A percentile compares a stretch with the other conserved stretches of the same genome.
Conservation (phyloP, 1,140 invertebrate genomes). For the Micrasema longulum region DNA sequence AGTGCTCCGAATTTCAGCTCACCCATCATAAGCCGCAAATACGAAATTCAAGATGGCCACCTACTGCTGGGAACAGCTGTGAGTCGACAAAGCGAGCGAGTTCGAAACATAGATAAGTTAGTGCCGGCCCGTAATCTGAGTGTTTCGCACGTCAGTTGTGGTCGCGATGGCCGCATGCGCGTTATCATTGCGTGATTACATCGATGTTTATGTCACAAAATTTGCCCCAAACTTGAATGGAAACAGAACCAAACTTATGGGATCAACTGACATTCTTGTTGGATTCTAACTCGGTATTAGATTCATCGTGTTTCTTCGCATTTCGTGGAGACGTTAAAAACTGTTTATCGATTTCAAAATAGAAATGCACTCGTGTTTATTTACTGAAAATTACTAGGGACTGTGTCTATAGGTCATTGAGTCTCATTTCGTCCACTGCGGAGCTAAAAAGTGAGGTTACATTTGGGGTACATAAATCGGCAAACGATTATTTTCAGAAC, state of each 20-base stretch:
- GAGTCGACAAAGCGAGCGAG: conserved; percentile 23
- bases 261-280: not conserved
- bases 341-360: conserved; percentile 48
- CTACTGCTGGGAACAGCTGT: conserved; percentile 44
- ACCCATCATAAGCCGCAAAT: conserved; percentile 29
- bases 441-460: conserved; percentile 13
- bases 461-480: too few species aligned
- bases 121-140: conserved; percentile 30
- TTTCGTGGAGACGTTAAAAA: conserved; percentile 31
- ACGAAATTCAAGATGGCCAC: conserved; percentile 36
- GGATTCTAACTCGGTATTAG: conserved; percentile 1
- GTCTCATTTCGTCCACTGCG: not conserved
- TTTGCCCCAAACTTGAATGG: conserved; percentile 10
- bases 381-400: conserved; percentile 34
- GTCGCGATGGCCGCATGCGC: conserved; percentile 44
- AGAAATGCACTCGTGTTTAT: conserved; percentile 46
- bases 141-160: conserved; percentile 31
- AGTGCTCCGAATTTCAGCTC: not conserved
- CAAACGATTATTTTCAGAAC: too few species aligned
- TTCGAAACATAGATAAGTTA: conserved; percentile 38
- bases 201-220: conserved; percentile 40
- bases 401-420: conserved; percentile 46
- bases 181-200: conserved; percentile 38
- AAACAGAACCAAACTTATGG: not conserved
- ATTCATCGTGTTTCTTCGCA: conserved; percentile 31